phyloP scores from a whole-genome alignment of 2,797 vertebrate genomes.

The Saxicola maurus region DNA sequence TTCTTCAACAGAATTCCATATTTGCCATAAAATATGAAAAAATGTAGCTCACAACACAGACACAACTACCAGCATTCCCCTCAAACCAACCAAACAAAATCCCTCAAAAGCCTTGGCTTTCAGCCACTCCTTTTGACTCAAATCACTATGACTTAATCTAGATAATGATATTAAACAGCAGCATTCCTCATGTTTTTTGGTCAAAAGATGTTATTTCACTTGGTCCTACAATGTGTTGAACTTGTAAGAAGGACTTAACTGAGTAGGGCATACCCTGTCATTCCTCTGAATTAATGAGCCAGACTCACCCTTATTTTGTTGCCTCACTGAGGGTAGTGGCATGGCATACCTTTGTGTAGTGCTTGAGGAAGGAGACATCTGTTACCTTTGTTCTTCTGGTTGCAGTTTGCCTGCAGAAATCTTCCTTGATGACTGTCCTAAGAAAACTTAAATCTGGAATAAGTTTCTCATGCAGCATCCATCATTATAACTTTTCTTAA shows the following conservation, averaged over 20 bases:
- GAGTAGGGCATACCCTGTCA: neutral
- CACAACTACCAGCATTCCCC: accelerated
- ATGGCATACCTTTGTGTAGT: neutral
- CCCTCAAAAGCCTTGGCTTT: neutral
- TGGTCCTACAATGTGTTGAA: neutral
- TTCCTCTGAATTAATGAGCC: neutral
- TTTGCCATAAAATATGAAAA: neutral
- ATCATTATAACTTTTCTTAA: neutral
- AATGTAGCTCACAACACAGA: neutral
- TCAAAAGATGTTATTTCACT: neutral
- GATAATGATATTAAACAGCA: neutral
- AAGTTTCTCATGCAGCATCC: neutral
- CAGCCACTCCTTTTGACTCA: neutral
- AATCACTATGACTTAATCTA: neutral
- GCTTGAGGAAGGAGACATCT: neutral
- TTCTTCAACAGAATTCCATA: neutral
- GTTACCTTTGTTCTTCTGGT: neutral
- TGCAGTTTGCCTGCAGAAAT: neutral
- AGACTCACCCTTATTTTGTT: accelerated
- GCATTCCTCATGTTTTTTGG: neutral
- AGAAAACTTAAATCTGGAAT: neutral
- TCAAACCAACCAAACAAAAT: neutral
- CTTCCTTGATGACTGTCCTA: neutral
- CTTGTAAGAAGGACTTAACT: neutral
- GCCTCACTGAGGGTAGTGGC: accelerated